Evolutionary conservation across 2,888 invertebrate species (phyloP), one percentile per base, ranked within the genome.

Genomic region (Reticulitermes lucifugus): DNA sequence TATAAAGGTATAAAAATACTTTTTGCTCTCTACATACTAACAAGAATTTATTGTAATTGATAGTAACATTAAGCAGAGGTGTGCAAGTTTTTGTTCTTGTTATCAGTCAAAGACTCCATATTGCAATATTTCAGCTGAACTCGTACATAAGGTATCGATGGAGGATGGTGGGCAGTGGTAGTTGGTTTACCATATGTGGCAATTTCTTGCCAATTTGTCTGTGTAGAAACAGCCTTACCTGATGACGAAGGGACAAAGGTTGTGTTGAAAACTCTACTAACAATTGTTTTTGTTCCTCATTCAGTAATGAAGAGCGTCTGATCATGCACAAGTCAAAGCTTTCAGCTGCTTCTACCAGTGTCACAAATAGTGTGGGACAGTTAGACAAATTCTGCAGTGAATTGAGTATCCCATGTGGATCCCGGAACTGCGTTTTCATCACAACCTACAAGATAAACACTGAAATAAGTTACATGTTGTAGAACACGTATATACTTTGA

Each of bases 371-470:
- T 35, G 91, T 90, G 1, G 91, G 91, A 85, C 92, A 91, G 35
- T 91, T 89, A 4, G 91, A 90, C n/a, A 93, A 90, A 89, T 96
- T 95, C 88, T 95, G 95, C 21, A 97, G 92, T 51, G 95, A 95
- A 89, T 96, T 96, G 9, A 97, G 92, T 84, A 97, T 94, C 60
- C 97, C 97, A 89, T 96, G 95, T 0, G 96, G 96, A 89, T 97
- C 96, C 85, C 96, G 93, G 89, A 95, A 96, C 88, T 96, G 96
- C 14, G 96, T 96, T 90, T 96, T 96, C 93, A 96, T 95, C 29
- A 96, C 94, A 0, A 96, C 96, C 94, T 94, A 90, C 0, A 88
- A 60, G 18, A 55, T 55, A 55, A 55, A 51, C 14, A 79, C 41
- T 25, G 29, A 41, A 14, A 18, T 25, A 65, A 81, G 65, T 18